These are phyloP conservation scores for Syngnathus rostellatus DNA, from an alignment of 2,797 vertebrate species.

Conservation along the genomic window DNA sequence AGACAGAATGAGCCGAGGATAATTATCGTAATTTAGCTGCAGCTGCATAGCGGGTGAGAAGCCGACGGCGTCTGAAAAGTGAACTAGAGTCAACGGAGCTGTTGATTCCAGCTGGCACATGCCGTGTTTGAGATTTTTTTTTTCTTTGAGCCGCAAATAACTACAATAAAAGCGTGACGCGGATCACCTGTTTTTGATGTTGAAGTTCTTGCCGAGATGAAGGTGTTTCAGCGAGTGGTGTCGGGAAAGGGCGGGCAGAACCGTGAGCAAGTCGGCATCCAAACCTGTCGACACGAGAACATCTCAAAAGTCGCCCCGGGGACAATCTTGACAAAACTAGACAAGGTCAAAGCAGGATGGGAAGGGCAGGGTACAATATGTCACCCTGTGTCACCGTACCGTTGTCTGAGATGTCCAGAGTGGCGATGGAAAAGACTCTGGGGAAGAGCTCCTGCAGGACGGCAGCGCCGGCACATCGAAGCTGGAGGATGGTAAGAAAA, in stretches of 20 bases:
- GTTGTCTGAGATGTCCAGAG: slow-evolving; percentile 85
- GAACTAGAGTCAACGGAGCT: slow-evolving; percentile 27
- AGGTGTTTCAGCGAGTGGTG: slow-evolving; percentile 84
- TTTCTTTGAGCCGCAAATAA: slow-evolving; percentile 13
- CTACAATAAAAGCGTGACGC: slow-evolving; percentile 12
- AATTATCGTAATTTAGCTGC: slow-evolving; percentile 41
- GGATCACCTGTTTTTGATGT: slow-evolving; percentile 82
- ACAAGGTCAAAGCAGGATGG: slow-evolving; percentile 25
- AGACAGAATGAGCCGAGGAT: slow-evolving; percentile 29
- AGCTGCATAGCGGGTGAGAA: slow-evolving; percentile 17
- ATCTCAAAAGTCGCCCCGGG: slow-evolving; percentile 10
- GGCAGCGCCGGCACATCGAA: slow-evolving; percentile 78
- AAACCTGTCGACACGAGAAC: slow-evolving; percentile 65
- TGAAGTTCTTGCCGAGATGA: slow-evolving; percentile 86
- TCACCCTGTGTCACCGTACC: slow-evolving; percentile 56
- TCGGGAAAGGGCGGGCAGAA: slow-evolving; percentile 78
- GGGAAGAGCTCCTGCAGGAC: slow-evolving; percentile 81
- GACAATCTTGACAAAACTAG: slow-evolving; percentile 5
- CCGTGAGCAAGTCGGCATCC: slow-evolving; percentile 76
- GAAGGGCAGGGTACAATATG: slow-evolving; percentile 3
- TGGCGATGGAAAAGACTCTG: slow-evolving; percentile 75
- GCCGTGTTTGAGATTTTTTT: not conserved
- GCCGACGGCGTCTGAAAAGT: slow-evolving; percentile 11
- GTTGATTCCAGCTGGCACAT: slow-evolving; percentile 26
- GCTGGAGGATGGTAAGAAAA: slow-evolving; percentile 54